Percentiles rank a stretch among this genome's conserved stretches.
phyloP scores from a whole-genome alignment of 2,888 invertebrate genomes.

The Cheiracanthium punctorium region DNA sequence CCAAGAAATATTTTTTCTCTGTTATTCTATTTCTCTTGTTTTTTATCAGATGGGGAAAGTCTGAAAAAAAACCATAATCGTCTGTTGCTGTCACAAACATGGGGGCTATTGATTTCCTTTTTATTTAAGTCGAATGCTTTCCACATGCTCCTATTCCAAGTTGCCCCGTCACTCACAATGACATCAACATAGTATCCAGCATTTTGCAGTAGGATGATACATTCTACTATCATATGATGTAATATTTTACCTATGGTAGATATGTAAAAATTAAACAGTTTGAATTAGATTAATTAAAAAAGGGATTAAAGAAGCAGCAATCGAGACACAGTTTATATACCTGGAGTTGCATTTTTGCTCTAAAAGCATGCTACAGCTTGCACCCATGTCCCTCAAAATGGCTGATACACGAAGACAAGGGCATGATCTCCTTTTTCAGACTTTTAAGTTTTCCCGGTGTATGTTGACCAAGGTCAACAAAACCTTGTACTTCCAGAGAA shows the following conservation, averaged over 20 bases:
- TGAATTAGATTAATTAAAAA: no score
- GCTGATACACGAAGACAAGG: background rate
- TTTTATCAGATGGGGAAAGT: constrained; percentile 12
- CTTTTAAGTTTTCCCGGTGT: background rate
- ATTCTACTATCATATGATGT: no score
- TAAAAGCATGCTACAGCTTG: constrained; percentile 12
- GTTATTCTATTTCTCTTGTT: background rate
- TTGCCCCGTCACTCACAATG: no score
- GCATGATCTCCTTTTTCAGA: constrained; percentile 7
- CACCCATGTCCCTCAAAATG: constrained; percentile 12
- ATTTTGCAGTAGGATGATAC: background rate
- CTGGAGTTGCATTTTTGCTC: constrained; percentile 1
- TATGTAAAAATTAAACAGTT: no score
- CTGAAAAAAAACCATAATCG: constrained; percentile 12
- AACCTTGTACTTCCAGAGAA: background rate
- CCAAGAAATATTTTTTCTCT: background rate
- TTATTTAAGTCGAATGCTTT: no score
- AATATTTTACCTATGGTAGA: background rate
- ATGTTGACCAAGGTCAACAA: background rate
- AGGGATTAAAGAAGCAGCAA: no score
- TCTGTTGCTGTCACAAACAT: background rate
- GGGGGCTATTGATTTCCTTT: background rate
- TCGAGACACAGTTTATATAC: no score
- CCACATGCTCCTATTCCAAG: no score
- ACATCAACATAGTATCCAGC: background rate